Base-by-base conservation (phyloP, 2,113 vertebrate species). In the Tyrannus savana region DNA sequence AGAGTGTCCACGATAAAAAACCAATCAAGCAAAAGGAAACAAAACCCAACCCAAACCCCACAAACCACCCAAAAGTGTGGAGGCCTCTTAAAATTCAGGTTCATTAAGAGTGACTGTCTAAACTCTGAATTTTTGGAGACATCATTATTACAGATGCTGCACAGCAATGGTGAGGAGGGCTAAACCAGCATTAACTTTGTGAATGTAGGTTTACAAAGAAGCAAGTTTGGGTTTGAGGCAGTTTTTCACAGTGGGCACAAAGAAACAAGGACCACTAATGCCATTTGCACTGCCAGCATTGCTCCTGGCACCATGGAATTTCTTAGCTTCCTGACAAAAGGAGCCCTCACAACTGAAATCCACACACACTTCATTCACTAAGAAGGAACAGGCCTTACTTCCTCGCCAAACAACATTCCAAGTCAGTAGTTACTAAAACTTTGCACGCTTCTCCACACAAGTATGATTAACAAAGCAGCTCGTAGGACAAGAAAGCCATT, bases 401-500 rank as follows among this genome's bases (percentile, higher is more conserved):
- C 31, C 44, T 33, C 27, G 12, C n/a, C 79, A 68, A 78, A 46
- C 31, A 89, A 66, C 25, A 37, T 49, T 67, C 19, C 42, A 47
- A 80, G n/a, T 47, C 41, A 41, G 41, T 19, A 21, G 53, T 67
- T 52, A 72, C 39, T 81, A 16, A 14, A 69, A 27, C 42, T 69
- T n/a, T 25, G 25, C 27, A 47, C 14, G 16, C 33, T 27, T 14
- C 42, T 84, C 18, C 74, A 74, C 16, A 10, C 33, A 63, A 59
- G 12, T 4, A 16, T 2, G 14, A 56, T 41, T 59, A 66, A 63
- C 87, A 86, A 47, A 78, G n/a, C 37, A 87, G 42, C 44, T 44
- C 25, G n/a, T 2, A 81, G 10, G 44, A 59, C 19, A 47, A 2
- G 46, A 75, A 64, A 33, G 19, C 19, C 17, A 41, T 0, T 0